These are phyloP conservation scores for Colaptes auratus DNA, from an alignment of 2,113 vertebrate genomes.

Conservation along the genomic window DNA sequence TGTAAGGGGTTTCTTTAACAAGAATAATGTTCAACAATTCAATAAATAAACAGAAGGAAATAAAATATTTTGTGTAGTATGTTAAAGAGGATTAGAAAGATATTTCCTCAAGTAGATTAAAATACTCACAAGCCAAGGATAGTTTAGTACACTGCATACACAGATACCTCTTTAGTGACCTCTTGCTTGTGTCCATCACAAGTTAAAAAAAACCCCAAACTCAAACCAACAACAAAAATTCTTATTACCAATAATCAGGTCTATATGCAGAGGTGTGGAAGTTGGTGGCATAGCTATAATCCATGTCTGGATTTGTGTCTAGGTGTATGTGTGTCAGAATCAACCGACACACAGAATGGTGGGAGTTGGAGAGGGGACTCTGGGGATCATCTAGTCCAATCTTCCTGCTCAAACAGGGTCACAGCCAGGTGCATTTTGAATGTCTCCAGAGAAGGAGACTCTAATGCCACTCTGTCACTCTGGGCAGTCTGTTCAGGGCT, in stretches of 20 bases:
- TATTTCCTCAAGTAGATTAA: neutral
- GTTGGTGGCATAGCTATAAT: neutral
- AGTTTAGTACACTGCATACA: neutral
- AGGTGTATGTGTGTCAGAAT: neutral
- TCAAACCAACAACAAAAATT: too few relatives aligned
- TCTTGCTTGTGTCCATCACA: neutral
- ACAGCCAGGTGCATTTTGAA: too few relatives aligned
- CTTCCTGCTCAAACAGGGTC: too few relatives aligned
- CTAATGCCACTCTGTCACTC: too few relatives aligned
- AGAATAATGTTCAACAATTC: neutral
- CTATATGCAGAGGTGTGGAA: neutral
- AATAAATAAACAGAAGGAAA: neutral
- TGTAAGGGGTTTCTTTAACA: neutral
- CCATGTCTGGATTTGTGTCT: neutral
- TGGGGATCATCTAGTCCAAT: too few relatives aligned
- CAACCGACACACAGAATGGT: too few relatives aligned
- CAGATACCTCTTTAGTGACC: neutral
- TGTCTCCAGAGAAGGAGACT: too few relatives aligned
- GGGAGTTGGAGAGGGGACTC: too few relatives aligned
- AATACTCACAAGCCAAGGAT: neutral
- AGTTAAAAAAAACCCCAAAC: neutral
- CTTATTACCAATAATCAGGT: neutral
- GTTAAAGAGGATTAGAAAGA: neutral
- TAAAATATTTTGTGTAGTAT: neutral
- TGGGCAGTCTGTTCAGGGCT: too few relatives aligned